A percentile compares a stretch with the other conserved stretches of the same genome.
Conservation (phyloP, 2,797 vertebrate genomes). For the Chloroceryle amazona region DNA sequence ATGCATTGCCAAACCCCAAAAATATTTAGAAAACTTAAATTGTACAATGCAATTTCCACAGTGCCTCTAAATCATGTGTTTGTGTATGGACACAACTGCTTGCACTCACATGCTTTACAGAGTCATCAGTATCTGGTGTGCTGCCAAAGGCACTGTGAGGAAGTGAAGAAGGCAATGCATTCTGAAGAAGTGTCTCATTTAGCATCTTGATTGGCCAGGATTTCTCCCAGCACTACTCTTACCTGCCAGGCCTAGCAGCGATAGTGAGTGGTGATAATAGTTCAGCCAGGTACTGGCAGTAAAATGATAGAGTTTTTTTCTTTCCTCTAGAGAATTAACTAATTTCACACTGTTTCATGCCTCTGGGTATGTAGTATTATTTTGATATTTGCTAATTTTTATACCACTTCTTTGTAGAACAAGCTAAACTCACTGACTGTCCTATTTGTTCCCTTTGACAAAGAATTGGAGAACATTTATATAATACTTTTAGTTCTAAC, state of each 20-base stretch:
- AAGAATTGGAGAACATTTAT: not conserved
- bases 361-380: not conserved
- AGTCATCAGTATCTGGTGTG: not conserved
- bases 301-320: not conserved
- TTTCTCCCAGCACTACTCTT: not conserved
- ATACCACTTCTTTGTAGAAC: not conserved
- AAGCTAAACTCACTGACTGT: not conserved
- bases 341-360: not conserved
- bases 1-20: fast-evolving
- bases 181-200: not conserved
- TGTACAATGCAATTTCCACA: not conserved
- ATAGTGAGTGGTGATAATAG: not conserved
- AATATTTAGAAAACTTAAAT: not conserved
- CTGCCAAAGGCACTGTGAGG: not conserved
- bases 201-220: not conserved
- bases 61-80: not conserved
- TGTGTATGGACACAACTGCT: not conserved
- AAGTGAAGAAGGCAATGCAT: not conserved
- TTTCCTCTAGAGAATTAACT: not conserved
- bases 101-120: fast-evolving
- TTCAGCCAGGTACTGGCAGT: not conserved
- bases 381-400: not conserved
- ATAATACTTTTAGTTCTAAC: not conserved
- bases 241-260: not conserved
- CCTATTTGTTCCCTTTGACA: not conserved